Conservation (phyloP, 2,113 vertebrate species). For the Bolborhynchus lineola region DNA sequence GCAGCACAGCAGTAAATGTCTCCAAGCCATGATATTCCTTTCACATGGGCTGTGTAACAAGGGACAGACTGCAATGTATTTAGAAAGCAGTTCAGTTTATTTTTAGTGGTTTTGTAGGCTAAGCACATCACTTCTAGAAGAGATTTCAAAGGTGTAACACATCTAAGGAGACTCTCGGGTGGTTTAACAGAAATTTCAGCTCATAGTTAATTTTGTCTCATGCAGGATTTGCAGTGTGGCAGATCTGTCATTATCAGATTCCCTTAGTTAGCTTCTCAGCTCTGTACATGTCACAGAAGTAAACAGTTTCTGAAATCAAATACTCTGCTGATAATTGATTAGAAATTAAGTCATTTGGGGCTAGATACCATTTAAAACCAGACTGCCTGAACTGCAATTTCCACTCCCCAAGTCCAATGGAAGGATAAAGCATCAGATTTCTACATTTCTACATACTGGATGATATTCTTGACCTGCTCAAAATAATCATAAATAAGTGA, state of each 20-base stretch:
- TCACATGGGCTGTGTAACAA: constrained; percentile 69
- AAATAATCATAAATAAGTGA: background rate
- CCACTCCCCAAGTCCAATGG: background rate
- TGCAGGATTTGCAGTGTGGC: background rate
- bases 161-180: background rate
- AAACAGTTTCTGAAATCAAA: background rate
- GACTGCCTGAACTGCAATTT: background rate
- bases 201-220: background rate
- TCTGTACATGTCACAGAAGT: background rate
- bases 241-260: background rate
- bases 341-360: background rate
- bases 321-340: background rate
- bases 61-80: constrained; percentile 43
- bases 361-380: background rate
- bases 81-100: background rate
- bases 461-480: background rate
- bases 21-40: constrained; percentile 68
- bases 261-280: background rate
- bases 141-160: background rate
- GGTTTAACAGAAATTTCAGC: background rate
- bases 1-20: background rate
- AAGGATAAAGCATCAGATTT: background rate
- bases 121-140: fast-evolving
- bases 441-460: background rate
- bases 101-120: background rate